A percentile compares a stretch with the other conserved stretches of the same genome.
These are phyloP conservation scores for Brassicogethes aeneus DNA, from an alignment of 2,888 invertebrate genomes.

Conservation along the genomic window DNA sequence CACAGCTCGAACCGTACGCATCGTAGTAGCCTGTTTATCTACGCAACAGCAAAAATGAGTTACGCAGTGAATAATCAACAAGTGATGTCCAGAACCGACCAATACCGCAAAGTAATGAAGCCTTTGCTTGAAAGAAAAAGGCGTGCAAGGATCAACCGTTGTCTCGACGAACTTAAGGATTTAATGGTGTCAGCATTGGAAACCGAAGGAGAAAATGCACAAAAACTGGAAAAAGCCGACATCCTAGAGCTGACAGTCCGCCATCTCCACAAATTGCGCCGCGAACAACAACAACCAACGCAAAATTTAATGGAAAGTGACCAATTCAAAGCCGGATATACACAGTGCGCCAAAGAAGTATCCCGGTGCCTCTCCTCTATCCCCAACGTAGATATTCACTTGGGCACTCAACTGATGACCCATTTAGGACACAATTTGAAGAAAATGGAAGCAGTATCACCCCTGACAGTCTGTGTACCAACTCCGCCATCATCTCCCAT, in stretches of 20 bases:
- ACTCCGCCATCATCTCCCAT: neutral
- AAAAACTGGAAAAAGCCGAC: constrained; percentile 81
- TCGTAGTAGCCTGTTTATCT: neutral
- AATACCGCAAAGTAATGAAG: constrained; percentile 91
- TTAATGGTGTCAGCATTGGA: constrained; percentile 79
- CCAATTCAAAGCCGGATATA: constrained; percentile 78
- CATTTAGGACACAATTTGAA: neutral
- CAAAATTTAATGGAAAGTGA: constrained; percentile 69
- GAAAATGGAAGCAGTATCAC: neutral
- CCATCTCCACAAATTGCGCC: constrained; percentile 74
- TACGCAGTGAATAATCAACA: constrained; percentile 19
- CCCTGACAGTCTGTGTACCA: neutral
- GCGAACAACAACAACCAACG: constrained; percentile 64
- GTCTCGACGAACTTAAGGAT: constrained; percentile 83
- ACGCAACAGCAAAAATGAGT: neutral
- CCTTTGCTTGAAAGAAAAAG: constrained; percentile 84
- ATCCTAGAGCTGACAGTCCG: constrained; percentile 78
- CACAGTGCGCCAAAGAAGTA: constrained; percentile 82
- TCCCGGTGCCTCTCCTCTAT: constrained; percentile 51
- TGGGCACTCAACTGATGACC: constrained; percentile 1
- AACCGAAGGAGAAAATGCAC: constrained; percentile 80
- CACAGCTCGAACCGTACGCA: neutral
- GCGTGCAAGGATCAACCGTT: constrained; percentile 82
- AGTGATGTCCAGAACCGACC: constrained; percentile 78
- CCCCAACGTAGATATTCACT: neutral